Conservation (phyloP, 2,797 vertebrate genomes). For the Falco novaeseelandiae region DNA sequence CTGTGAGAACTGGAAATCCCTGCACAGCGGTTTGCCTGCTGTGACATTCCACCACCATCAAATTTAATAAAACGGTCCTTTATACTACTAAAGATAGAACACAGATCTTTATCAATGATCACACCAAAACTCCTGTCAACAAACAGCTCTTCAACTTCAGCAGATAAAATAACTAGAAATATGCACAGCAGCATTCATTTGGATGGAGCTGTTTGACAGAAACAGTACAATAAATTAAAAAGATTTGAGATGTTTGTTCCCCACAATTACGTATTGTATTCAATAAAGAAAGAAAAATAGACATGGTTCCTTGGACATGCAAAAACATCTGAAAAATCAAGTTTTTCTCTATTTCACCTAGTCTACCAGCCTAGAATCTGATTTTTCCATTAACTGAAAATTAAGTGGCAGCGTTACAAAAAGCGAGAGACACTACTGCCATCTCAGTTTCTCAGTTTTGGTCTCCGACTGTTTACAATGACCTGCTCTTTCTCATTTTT, state of each 20-base stretch:
- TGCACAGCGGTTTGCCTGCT: background rate
- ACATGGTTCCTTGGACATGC: background rate
- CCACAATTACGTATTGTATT: accelerated
- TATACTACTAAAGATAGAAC: background rate
- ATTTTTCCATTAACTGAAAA: constrained; percentile 4
- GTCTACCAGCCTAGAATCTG: background rate
- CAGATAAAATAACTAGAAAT: background rate
- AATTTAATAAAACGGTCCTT: background rate
- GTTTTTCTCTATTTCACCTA: background rate
- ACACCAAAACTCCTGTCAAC: background rate
- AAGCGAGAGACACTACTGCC: background rate
- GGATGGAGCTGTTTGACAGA: background rate
- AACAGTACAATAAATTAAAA: background rate
- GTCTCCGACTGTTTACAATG: background rate
- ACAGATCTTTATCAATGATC: background rate
- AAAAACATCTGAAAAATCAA: background rate
- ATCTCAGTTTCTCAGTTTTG: background rate
- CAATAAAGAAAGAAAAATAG: background rate
- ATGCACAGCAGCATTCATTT: background rate
- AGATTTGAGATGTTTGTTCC: background rate
- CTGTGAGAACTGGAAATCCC: background rate
- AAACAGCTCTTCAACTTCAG: background rate
- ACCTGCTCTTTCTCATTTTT: background rate
- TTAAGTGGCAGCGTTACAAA: background rate
- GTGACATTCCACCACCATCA: background rate